phyloP scores from a whole-genome alignment of 2,113 vertebrate species.

The Tor tambroides region DNA sequence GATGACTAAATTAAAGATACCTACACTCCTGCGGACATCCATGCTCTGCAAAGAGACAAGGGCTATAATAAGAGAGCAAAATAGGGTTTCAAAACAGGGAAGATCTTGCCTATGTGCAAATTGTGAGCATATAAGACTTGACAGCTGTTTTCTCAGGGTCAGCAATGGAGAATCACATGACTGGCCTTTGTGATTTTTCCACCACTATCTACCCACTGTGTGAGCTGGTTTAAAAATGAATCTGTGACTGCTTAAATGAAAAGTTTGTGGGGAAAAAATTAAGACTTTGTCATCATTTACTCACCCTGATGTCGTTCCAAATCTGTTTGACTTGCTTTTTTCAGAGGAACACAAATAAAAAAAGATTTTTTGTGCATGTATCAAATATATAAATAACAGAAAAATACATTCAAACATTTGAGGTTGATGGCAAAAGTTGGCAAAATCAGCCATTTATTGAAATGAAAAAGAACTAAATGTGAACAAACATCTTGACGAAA shows the following conservation, averaged over 20 bases:
- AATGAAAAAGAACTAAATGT: conserved; percentile 68
- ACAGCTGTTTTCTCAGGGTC: conserved; percentile 10
- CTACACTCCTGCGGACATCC: conserved; percentile 34
- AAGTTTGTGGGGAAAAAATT: too few species aligned
- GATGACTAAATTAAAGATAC: conserved; percentile 19
- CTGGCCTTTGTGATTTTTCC: not conserved
- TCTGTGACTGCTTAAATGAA: not conserved
- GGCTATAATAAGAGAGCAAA: not conserved
- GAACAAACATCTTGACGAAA: conserved; percentile 40
- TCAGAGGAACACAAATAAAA: not conserved
- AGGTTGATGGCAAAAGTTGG: conserved; percentile 58
- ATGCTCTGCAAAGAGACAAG: conserved; percentile 21
- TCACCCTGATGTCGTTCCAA: not conserved
- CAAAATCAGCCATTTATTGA: conserved; percentile 75
- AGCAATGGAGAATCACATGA: not conserved
- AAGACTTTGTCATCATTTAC: not conserved
- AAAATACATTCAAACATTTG: conserved; percentile 27
- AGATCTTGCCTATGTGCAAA: not conserved
- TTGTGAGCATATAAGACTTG: not conserved
- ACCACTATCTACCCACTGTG: not conserved
- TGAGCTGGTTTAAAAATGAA: not conserved
- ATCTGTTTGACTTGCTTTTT: too few species aligned
- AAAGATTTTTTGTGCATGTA: not conserved
- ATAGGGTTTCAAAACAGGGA: not conserved
- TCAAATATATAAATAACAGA: not conserved